Evolutionary conservation across 2,797 vertebrate species (phyloP), one percentile per base, ranked within the genome.

Genomic region (Odontamblyopus lacepedii): DNA sequence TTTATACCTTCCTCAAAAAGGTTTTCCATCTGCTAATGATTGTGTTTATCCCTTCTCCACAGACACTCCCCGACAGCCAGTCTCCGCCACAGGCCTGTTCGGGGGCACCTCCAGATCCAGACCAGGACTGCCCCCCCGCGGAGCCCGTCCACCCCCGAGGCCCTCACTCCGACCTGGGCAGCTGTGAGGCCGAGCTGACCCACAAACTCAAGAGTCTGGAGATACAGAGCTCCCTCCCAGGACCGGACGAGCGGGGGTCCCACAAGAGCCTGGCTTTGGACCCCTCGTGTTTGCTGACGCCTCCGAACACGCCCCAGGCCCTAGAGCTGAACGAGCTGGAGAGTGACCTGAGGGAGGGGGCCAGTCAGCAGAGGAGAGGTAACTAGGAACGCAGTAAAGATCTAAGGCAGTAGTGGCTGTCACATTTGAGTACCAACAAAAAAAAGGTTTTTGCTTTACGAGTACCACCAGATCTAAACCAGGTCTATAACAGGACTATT

Each of bases 271-370:
- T 94, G 86, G 93, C 92, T 0, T 87, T 94, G 83, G 94, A 95
- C 88, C 94, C 95, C 0, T 95, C 95, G 69, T 95, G 95, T 85
- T 88, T 95, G 73, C 90, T 95, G 23, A 95, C 94, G 0, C 94
- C 94, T 0, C 94, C 95, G 72, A 94, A 95, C 89, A 95, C 94
- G 11, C 94, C 95, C 0, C 94, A 95, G 74, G 91, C 85, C 2
- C 82, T 90, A 78, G 94, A 94, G 86, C 91, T 89, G 78, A 78
- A 87, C 0, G 87, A 93, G 78, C 79, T 91, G 77, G 92, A 93
- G 80, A 89, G 81, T 0, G 86, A 81, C 48, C 84, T 90, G 74
- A 88, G 79, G 75, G 90, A 93, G 74, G 86, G 87, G 0, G 16
- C 82, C 19, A 71, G 59, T 0, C 88, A 84, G 27, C 83, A 82